Percentiles rank a stretch among this genome's conserved stretches.
phyloP scores from a whole-genome alignment of 2,888 invertebrate species.

The Phalera bucephala region DNA sequence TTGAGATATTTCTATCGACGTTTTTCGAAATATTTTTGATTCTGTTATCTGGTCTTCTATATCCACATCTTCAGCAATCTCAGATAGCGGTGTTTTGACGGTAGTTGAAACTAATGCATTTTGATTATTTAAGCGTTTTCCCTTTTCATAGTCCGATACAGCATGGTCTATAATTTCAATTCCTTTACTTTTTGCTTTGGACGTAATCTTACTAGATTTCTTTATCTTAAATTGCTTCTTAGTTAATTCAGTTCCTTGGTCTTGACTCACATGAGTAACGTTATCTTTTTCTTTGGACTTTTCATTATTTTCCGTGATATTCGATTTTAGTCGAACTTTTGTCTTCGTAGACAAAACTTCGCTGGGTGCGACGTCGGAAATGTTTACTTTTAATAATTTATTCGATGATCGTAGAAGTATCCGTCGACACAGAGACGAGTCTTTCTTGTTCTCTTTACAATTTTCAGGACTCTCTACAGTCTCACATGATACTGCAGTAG shows the following conservation, averaged over 20 bases:
- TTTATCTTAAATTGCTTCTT: background rate
- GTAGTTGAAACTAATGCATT: background rate
- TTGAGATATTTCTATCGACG: too few relatives aligned
- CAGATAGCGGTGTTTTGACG: background rate
- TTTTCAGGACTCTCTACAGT: constrained; percentile 22
- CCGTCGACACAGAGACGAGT: constrained; percentile 28
- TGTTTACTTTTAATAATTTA: constrained; percentile 24
- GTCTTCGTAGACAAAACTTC: constrained; percentile 16
- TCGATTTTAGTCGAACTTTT: constrained; percentile 18
- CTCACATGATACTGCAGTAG: too few relatives aligned
- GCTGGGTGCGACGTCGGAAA: constrained; percentile 3
- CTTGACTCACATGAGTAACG: background rate
- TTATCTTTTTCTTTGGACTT: constrained; percentile 1
- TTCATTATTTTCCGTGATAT: constrained; percentile 2
- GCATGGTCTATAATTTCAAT: too few relatives aligned
- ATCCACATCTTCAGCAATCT: constrained; percentile 23
- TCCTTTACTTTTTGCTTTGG: constrained; percentile 11
- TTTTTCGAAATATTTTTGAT: constrained; percentile 37
- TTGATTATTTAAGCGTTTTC: background rate
- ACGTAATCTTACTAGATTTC: constrained; percentile 2
- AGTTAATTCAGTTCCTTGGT: constrained; percentile 2
- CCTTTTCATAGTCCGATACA: background rate
- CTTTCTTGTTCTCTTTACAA: constrained; percentile 42
- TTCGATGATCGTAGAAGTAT: constrained; percentile 53
- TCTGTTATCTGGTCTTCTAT: constrained; percentile 42